Conservation (phyloP, 2,888 invertebrate genomes). For the Drosophila lutescens region DNA sequence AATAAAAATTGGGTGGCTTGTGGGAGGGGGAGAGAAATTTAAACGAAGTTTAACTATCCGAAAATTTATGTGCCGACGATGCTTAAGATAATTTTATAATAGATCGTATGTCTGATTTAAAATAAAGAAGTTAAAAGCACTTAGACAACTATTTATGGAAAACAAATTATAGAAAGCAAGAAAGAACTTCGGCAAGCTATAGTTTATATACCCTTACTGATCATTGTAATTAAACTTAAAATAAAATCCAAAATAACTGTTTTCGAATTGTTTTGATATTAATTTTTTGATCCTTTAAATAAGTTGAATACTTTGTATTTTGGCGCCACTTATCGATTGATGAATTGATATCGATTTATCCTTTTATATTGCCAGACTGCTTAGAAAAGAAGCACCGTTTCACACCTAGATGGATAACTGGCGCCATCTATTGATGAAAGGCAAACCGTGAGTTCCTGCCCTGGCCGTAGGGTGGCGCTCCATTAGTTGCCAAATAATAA, state of each 20-base stretch:
- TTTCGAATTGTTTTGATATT: no score
- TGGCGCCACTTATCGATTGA: no score
- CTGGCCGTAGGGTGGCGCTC: conserved; percentile 81
- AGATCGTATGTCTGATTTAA: neutral
- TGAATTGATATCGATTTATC: no score
- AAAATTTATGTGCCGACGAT: neutral
- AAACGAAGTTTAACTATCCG: neutral
- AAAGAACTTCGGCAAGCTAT: no score
- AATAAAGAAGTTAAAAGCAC: neutral
- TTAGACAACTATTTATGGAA: neutral
- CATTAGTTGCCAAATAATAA: conserved; percentile 81
- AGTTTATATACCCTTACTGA: no score
- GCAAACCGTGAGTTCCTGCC: conserved; percentile 49
- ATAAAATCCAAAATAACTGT: no score
- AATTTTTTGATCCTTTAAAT: no score
- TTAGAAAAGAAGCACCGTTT: neutral
- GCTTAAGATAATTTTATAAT: neutral
- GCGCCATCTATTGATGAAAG: neutral
- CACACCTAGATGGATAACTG: neutral
- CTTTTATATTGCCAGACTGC: neutral
- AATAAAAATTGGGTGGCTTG: conserved; percentile 3
- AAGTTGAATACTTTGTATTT: no score
- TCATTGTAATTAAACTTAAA: no score
- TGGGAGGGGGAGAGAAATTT: neutral
- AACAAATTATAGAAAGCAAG: no score